Evolutionary conservation across 2,113 vertebrate species (phyloP).

Genomic region (Callopanchax toddi): DNA sequence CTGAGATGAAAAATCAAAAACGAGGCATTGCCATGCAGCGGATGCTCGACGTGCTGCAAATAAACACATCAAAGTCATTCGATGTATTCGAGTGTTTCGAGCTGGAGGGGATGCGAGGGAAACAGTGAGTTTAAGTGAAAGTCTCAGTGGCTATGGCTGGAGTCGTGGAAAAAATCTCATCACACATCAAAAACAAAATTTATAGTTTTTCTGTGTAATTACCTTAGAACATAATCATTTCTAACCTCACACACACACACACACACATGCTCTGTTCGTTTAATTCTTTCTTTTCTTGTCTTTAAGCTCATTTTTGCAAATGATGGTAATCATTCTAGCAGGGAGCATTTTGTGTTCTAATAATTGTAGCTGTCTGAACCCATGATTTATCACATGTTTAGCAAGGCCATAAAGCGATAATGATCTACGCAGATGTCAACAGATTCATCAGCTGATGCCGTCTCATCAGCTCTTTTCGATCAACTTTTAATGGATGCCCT

Average conservation of each 20-base stretch:
- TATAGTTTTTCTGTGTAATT: slow-evolving; percentile 37
- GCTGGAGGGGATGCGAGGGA: slow-evolving; percentile 19
- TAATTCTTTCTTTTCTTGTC: slow-evolving; percentile 13
- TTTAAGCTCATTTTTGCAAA: slow-evolving; percentile 46
- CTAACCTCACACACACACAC: slow-evolving; percentile 9
- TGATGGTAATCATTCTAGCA: slow-evolving; percentile 35
- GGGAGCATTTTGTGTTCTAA: slow-evolving; percentile 32
- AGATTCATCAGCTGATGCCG: slow-evolving; percentile 60
- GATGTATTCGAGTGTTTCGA: slow-evolving; percentile 21
- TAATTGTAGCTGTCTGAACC: slow-evolving; percentile 61
- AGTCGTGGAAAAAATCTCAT: slow-evolving; percentile 25
- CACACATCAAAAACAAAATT: slow-evolving; percentile 33
- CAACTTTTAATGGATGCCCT: slow-evolving; percentile 58
- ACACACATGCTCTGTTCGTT: slow-evolving; percentile 7
- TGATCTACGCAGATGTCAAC: slow-evolving; percentile 65
- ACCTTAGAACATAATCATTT: slow-evolving; percentile 31
- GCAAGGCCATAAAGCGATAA: slow-evolving; percentile 59
- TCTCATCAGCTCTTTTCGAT: slow-evolving; percentile 50
- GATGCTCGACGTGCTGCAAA: slow-evolving; percentile 40
- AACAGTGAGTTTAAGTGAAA: slow-evolving; percentile 42
- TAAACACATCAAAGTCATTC: slow-evolving; percentile 55
- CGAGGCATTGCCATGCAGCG: slow-evolving; percentile 4
- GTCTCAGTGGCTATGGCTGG: slow-evolving; percentile 8
- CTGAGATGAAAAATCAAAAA: slow-evolving; percentile 6
- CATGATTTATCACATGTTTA: slow-evolving; percentile 69